phyloP scores from a whole-genome alignment of 2,888 invertebrate species.

The Epicampocera succincta region DNA sequence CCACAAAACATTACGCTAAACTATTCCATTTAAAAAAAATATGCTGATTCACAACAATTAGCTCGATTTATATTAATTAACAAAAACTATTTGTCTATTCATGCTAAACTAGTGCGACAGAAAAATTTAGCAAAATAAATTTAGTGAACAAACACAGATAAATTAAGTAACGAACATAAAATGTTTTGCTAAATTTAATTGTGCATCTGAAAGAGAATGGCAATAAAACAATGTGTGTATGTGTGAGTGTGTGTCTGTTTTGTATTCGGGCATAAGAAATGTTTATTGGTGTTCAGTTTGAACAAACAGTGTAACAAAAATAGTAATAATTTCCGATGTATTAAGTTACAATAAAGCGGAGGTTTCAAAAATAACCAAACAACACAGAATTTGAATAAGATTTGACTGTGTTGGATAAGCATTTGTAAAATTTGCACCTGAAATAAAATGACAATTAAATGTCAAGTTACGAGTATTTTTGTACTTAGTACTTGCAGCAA shows the following conservation, averaged over 20 bases:
- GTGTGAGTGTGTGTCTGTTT: background rate
- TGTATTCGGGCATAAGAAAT: background rate
- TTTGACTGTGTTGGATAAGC: background rate
- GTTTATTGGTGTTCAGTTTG: constrained; percentile 1
- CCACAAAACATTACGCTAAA: too few species aligned
- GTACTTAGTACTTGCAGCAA: too few species aligned
- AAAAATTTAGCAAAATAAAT: constrained; percentile 7
- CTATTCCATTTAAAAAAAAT: too few species aligned
- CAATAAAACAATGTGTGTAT: background rate
- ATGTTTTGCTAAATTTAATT: constrained; percentile 11
- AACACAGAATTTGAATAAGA: constrained; percentile 7
- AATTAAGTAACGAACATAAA: constrained; percentile 1
- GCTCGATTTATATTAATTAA: constrained; percentile 19
- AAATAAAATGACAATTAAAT: too few species aligned
- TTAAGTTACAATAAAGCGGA: background rate
- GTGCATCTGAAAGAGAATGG: background rate
- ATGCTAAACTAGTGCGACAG: background rate
- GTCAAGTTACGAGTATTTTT: too few species aligned
- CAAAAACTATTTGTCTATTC: constrained; percentile 7
- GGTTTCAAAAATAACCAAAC: background rate
- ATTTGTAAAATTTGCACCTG: background rate
- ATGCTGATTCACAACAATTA: constrained; percentile 2
- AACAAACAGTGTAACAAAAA: constrained; percentile 8
- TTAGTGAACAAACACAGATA: constrained; percentile 1
- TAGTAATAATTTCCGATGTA: constrained; percentile 16